Evolutionary conservation across 2,797 vertebrate species (phyloP).

Genomic region (Peromyscus aztecus): DNA sequence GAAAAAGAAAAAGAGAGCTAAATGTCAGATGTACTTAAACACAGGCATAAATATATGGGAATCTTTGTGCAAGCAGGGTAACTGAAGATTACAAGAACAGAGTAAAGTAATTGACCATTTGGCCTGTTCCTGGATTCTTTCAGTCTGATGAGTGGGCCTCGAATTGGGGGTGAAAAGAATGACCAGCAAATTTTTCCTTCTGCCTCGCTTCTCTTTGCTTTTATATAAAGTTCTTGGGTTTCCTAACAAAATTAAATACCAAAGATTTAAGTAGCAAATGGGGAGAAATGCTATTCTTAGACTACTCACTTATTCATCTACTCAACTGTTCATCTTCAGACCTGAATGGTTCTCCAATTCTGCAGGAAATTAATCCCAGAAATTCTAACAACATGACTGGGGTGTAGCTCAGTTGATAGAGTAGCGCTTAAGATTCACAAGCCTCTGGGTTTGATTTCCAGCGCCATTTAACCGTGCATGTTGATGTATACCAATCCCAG

Average conservation of each 20-base stretch:
- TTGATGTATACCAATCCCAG: neutral
- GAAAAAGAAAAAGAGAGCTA: neutral
- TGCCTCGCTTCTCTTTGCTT: neutral
- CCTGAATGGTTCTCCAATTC: conserved; percentile 15
- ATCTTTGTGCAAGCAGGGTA: neutral
- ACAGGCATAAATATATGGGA: neutral
- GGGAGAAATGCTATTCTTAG: conserved; percentile 15
- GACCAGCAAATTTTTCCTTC: neutral
- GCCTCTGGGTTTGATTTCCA: neutral
- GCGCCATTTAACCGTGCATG: neutral
- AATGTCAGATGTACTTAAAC: conserved; percentile 29
- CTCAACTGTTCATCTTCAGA: neutral
- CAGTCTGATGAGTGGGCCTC: neutral
- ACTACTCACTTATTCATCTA: neutral
- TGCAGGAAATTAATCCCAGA: conserved; percentile 9
- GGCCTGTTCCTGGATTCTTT: neutral
- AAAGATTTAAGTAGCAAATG: conserved; percentile 34
- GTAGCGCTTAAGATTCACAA: neutral
- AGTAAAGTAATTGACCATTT: neutral
- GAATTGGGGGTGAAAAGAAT: neutral
- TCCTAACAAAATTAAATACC: conserved; percentile 42
- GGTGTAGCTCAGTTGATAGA: neutral
- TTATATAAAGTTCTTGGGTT: conserved; percentile 19
- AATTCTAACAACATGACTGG: neutral
- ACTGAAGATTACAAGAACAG: neutral